phyloP scores from a whole-genome alignment of 2,113 vertebrate genomes.

The Anguilla rostrata region DNA sequence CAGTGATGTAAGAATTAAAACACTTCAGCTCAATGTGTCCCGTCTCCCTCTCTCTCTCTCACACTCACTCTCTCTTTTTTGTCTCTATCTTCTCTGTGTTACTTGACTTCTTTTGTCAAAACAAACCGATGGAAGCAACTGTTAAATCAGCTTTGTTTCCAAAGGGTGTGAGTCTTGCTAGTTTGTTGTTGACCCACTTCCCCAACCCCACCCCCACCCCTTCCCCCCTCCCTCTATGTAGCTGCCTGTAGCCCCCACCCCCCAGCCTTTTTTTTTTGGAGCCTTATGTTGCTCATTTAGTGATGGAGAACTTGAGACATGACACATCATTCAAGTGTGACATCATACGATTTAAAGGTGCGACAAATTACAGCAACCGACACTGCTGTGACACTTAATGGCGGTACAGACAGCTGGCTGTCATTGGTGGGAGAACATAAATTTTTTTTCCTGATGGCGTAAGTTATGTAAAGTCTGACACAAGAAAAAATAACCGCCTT shows the following conservation, averaged over 20 bases:
- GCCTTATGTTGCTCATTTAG: background rate
- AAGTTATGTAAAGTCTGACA: background rate
- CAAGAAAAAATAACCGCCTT: too few relatives aligned
- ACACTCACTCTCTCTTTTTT: constrained; percentile 55
- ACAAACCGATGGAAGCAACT: constrained; percentile 57
- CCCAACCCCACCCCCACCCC: background rate
- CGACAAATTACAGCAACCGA: background rate
- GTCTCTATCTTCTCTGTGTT: constrained; percentile 37
- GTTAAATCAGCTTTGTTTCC: constrained; percentile 45
- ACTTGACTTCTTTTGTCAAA: constrained; percentile 43
- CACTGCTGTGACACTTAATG: background rate
- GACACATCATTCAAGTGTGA: background rate
- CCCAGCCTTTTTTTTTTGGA: background rate
- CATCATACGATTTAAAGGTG: background rate
- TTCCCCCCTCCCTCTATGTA: constrained; percentile 9
- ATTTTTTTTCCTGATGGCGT: background rate
- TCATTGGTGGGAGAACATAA: background rate
- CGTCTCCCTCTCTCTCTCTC: constrained; percentile 56
- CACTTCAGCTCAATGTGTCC: constrained; percentile 73
- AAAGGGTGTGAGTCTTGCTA: constrained; percentile 14
- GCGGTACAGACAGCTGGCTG: background rate
- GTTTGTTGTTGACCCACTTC: constrained; percentile 30
- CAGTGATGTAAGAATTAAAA: constrained; percentile 81
- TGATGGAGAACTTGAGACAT: background rate
- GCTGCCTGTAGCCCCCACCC: constrained; percentile 20